Conservation (phyloP, 2,888 invertebrate species). For the Desoria tigrina region DNA sequence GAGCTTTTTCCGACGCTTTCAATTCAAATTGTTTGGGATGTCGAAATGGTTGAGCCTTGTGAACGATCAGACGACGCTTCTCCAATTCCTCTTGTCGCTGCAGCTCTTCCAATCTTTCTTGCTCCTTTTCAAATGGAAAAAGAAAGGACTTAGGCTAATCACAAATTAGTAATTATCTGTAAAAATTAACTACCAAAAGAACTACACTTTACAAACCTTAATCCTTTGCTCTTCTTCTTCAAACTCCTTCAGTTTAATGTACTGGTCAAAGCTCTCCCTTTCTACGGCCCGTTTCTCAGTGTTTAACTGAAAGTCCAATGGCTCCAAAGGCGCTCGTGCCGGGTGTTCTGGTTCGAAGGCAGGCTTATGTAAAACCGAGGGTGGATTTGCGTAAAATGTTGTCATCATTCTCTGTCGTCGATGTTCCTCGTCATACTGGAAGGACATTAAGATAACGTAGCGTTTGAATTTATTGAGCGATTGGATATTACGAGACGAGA, state of each 20-base stretch:
- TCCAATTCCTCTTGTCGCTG: conserved; percentile 55
- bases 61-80: conserved; percentile 57
- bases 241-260: conserved; percentile 61
- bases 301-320: conserved; percentile 64
- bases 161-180: conserved; percentile 9
- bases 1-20: conserved; percentile 60
- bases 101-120: conserved; percentile 61
- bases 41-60: conserved; percentile 67
- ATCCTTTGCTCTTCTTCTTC: conserved; percentile 60
- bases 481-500: conserved; percentile 10
- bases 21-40: conserved; percentile 56
- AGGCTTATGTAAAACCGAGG: conserved; percentile 65
- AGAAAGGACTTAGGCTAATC: neutral
- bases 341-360: conserved; percentile 67
- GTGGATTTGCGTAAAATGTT: conserved; percentile 66
- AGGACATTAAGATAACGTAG: neutral
- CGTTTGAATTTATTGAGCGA: neutral
- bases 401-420: conserved; percentile 54
- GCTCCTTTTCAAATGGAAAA: conserved; percentile 56
- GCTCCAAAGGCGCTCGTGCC: conserved; percentile 58
- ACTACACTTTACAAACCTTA: no score
- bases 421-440: conserved; percentile 58
- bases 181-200: no score
- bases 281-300: conserved; percentile 67
- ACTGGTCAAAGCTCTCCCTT: conserved; percentile 65